Evolutionary conservation across 2,888 invertebrate genomes (phyloP), one percentile per base, ranked within the genome.

Genomic region (Lamellibrachia satsuma): DNA sequence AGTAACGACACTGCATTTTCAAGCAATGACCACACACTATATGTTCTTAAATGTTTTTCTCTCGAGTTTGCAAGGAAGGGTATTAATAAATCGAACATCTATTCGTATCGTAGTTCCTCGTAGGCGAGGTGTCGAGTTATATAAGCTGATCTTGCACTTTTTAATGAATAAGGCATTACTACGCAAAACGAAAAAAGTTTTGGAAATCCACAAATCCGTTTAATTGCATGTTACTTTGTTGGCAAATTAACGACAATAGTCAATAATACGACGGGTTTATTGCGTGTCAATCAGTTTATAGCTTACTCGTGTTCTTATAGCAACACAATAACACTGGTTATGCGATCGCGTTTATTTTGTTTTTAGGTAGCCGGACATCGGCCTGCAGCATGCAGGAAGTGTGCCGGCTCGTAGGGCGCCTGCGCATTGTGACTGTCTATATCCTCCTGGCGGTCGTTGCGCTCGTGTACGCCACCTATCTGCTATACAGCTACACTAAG

Each of bases 401-500:
- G 22, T 75, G 75, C 22, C 15, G n/a, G 22, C 75, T 22, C 4
- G 22, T 75, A 6, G 75, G 75, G 22, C 75, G 75, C 75, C 15
- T 75, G 75, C 75, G 75, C 75, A 22, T 75, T 75, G 75, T 75
- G 75, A 75, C 75, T 11, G 75, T 75, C 22, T 75, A 75, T n/a
- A n/a, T 75, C 75, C 75, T 75, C 22, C 75, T 75, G 75, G 75
- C 15, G 15, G 15, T 75, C 22, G 22, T 75, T 6, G 75, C 75
- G 75, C 75, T 75, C 75, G 75, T 75, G 15, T 75, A 75, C 75
- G 75, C 75, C 75, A 75, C 75, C 75, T 75, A 75, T 75, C 22
- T 75, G 15, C 75, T 75, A n/a, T 75, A 75, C 75, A 75, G 75
- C 75, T 22, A 75, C 75, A 75, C 75, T 75, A 75, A n/a, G n/a